Conservation (phyloP, 1,140 invertebrate genomes). For the Elymnias hypermnestra region DNA sequence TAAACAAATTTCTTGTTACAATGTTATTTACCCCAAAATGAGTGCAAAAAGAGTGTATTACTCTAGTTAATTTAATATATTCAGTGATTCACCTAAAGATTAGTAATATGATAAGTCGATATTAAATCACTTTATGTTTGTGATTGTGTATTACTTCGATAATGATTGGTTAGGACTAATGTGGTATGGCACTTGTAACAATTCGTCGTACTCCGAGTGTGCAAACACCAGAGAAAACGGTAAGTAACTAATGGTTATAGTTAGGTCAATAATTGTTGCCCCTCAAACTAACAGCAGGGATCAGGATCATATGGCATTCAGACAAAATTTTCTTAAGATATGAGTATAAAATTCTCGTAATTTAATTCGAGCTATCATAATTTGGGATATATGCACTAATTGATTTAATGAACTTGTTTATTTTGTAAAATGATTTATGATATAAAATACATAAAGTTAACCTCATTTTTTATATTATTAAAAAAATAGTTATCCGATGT, state of each 20-base stretch:
- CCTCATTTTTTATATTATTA: neutral
- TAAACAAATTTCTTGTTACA: too few species aligned
- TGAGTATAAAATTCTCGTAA: neutral
- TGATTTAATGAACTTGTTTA: too few species aligned
- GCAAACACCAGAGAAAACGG: conserved; percentile 69
- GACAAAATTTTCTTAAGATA: neutral
- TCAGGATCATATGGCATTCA: conserved; percentile 13
- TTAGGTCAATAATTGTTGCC: conserved; percentile 32
- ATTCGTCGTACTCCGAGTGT: conserved; percentile 70
- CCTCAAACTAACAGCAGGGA: conserved; percentile 17
- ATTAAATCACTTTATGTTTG: conserved; percentile 64
- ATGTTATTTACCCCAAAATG: too few species aligned
- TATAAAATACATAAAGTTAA: conserved; percentile 2
- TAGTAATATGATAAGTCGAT: conserved; percentile 63
- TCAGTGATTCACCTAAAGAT: conserved; percentile 57
- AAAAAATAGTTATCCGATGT: too few species aligned
- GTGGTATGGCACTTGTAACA: conserved; percentile 72
- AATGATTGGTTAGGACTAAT: conserved; percentile 65
- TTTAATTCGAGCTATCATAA: too few species aligned
- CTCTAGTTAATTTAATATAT: conserved; percentile 23
- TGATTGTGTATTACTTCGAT: conserved; percentile 65
- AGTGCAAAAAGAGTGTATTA: conserved; percentile 12
- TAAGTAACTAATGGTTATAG: conserved; percentile 54
- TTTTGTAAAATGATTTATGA: too few species aligned
- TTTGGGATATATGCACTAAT: too few species aligned